phyloP scores from a whole-genome alignment of 1,140 invertebrate species.

The Bombus soroeensis region DNA sequence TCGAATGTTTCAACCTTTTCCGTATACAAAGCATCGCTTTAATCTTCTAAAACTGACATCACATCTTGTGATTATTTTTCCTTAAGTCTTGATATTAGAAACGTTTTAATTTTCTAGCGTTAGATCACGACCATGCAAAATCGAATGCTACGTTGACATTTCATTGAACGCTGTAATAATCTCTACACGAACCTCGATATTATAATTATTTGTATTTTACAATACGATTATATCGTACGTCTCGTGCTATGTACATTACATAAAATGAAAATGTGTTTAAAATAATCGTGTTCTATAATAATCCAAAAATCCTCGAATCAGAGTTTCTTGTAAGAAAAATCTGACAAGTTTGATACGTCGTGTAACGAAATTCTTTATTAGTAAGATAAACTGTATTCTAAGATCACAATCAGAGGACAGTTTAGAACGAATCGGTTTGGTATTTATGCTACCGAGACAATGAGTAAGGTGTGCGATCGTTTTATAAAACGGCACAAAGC shows the following conservation, averaged over 20 bases:
- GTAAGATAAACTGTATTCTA: not conserved
- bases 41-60: no score
- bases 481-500: not conserved
- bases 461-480: conserved; percentile 15
- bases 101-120: no score
- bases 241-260: not conserved
- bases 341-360: not conserved
- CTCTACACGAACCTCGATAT: not conserved
- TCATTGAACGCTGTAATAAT: not conserved
- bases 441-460: conserved; percentile 17
- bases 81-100: no score
- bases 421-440: not conserved
- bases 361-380: not conserved
- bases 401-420: not conserved
- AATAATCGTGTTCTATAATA: not conserved
- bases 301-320: not conserved
- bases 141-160: not conserved
- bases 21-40: no score
- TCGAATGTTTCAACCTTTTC: no score
- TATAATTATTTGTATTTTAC: not conserved
- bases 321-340: not conserved
- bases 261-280: not conserved
- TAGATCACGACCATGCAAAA: not conserved
- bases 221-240: no score
- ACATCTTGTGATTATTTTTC: no score